Evolutionary conservation across 1,140 invertebrate genomes (phyloP).

Genomic region (Trichogramma pretiosum): DNA sequence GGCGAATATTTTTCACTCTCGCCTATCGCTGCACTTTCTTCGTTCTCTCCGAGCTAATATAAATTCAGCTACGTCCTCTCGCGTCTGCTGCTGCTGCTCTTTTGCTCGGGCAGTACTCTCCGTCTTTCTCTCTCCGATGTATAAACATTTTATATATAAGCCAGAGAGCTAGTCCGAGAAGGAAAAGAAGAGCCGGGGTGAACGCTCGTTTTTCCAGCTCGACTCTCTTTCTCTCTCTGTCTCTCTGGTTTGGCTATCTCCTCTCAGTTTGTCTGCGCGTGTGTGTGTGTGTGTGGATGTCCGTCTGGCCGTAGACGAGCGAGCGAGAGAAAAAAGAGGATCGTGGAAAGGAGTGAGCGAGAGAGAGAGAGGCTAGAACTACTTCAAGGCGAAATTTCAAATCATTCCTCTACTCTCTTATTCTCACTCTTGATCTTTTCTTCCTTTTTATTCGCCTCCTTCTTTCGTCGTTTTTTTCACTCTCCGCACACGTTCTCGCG

Average conservation of each 20-base stretch:
- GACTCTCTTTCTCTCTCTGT: not conserved
- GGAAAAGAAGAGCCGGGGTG: not conserved
- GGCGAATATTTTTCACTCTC: not conserved
- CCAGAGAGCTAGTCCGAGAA: not conserved
- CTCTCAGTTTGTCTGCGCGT: no score
- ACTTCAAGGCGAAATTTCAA: conserved; percentile 6
- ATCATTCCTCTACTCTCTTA: conserved; percentile 3
- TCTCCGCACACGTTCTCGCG: not conserved
- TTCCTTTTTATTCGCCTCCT: not conserved
- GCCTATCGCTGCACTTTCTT: not conserved
- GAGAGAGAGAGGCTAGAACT: no score
- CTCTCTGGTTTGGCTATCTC: no score
- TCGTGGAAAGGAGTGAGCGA: no score
- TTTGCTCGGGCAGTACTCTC: no score
- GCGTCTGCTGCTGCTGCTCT: not conserved
- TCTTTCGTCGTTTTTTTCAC: conserved; percentile 9
- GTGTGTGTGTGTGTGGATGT: no score
- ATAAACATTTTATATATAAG: conserved; percentile 19
- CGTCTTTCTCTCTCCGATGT: conserved; percentile 5
- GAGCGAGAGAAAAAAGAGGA: not conserved
- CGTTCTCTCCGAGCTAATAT: not conserved
- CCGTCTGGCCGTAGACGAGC: not conserved
- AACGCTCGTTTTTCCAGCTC: conserved; percentile 14
- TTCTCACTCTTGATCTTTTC: conserved; percentile 9
- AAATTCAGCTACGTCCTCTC: conserved; percentile 2